Conservation (phyloP, 1,140 invertebrate genomes). For the Drosophila simulans region DNA sequence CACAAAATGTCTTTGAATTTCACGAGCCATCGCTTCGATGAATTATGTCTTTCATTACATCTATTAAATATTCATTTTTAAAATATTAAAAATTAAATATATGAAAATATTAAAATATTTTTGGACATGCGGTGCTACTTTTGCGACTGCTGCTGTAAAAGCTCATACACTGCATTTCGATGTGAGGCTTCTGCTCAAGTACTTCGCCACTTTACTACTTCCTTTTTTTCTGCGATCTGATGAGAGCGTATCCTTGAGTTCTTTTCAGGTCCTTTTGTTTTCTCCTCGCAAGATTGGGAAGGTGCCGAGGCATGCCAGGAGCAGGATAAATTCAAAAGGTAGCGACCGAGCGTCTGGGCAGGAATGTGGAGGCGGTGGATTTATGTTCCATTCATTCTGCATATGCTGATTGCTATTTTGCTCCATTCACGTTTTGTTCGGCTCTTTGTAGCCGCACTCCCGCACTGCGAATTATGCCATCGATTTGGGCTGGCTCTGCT, state of each 20-base stretch:
- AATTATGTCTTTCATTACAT: too few species aligned
- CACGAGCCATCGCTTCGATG: too few species aligned
- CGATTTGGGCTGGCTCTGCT: slow-evolving; percentile 33
- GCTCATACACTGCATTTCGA: slow-evolving; percentile 37
- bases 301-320: slow-evolving; percentile 42
- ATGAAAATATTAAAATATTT: too few species aligned
- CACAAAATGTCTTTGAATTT: too few species aligned
- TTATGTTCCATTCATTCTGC: slow-evolving; percentile 60
- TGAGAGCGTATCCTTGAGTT: slow-evolving; percentile 63
- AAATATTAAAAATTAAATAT: too few species aligned
- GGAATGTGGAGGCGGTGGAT: slow-evolving; percentile 17
- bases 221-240: slow-evolving; percentile 45
- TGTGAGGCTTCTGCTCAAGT: slow-evolving; percentile 60
- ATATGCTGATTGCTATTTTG: slow-evolving; percentile 77
- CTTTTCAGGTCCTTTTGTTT: slow-evolving; percentile 46
- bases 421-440: slow-evolving; percentile 29
- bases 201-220: slow-evolving; percentile 52
- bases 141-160: not conserved
- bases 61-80: too few species aligned
- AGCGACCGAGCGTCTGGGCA: slow-evolving; percentile 8
- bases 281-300: slow-evolving; percentile 17
- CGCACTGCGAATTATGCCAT: slow-evolving; percentile 44
- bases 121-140: not conserved
- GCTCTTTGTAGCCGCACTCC: slow-evolving; percentile 29
- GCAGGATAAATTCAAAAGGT: slow-evolving; percentile 39